Base-by-base conservation (phyloP, 2,797 vertebrate species). In the Esox masquinongy region DNA sequence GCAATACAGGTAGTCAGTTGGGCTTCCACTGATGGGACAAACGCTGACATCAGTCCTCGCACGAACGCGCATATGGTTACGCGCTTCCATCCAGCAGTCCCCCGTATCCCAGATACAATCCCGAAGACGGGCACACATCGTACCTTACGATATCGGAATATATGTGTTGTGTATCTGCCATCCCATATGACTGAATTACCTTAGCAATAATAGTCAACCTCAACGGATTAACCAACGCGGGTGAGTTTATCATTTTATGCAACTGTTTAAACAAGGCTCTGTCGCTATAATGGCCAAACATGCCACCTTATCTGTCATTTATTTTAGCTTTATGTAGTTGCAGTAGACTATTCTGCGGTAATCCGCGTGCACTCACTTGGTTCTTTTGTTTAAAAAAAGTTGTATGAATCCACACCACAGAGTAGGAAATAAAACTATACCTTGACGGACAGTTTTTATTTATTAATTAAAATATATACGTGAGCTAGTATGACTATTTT, bases 21-120 rank as follows among this genome's bases (percentile, higher is more conserved):
- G 61, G 49, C 73, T 24, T 59, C 68, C 53, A 67, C 47, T 53
- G 70, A 68, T 73, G 66, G 79, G 79, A 85, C 83, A 68, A 64
- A 63, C 72, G 68, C 74, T 82, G 82, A 84, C 77, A 86, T 80
- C 79, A 84, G 71, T 64, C 31, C 22, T 56, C 19, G 73, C 79
- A 73, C 36, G 75, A 63, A 84, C 90, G 91, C 90, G 91, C 91
- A 61, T 74, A 29, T 71, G 86, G 84, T 80, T 50, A 85, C 88
- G 91, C 89, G 91, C 80, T 9, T 68, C 11, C 71, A 81, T 83
- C 82, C 81, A 68, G 73, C 63, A 81, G 63, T 83, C 85, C 76
- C 77, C 81, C 78, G 88, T 86, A 84, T 79, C 82, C 77, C 79
- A 82, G 74, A 85, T 81, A 43, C 74, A 2, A 74, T 83, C 87